Evolutionary conservation across 2,113 vertebrate genomes (phyloP), one percentile per base, ranked within the genome.

Genomic region (Corydoras maculifer): DNA sequence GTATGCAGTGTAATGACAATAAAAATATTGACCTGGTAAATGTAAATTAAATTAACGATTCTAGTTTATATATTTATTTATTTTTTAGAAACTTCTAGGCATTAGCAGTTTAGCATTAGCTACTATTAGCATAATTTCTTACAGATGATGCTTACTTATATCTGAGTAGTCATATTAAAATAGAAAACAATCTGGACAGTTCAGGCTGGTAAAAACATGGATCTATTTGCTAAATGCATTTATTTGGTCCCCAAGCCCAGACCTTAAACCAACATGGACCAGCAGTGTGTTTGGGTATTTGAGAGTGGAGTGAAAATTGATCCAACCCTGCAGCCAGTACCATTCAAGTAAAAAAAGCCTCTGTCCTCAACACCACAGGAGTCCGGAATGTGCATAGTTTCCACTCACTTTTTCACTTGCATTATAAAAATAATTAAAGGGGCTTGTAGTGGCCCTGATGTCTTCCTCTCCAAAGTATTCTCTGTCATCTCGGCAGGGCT

Each of bases 391-490:
- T 0, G 67, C 86, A 90, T 86, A 86, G 80, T 89, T 90, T 90
- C 87, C 87, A 86, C 82, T 88, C 81, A 78, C 81, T 86, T 62
- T 73, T 84, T 85, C 83, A 82, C 82, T 82, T 59, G 76, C 76
- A 80, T 85, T 87, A 84, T 58, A 85, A 82, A 84, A 88, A 89
- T 81, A 87, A 88, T 86, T 82, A 85, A 84, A 87, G 77, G 64
- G 82, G 76, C 65, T 70, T 79, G 31, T 75, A 84, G 79, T 71
- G 82, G 76, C 73, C 84, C 80, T 62, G 70, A 82, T 79, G 82
- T 82, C 83, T 80, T 61, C 72, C 69, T 73, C 54, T 66, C 15
- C 31, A 50, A 77, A 71, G 73, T 55, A 29, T 64, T 8, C 77
- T 82, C 80, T 84, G 83, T 83, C 77, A 84, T 83, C 85, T 79